These are phyloP conservation scores for Drosophila nasuta DNA, from an alignment of 1,140 invertebrate genomes.

Conservation along the genomic window DNA sequence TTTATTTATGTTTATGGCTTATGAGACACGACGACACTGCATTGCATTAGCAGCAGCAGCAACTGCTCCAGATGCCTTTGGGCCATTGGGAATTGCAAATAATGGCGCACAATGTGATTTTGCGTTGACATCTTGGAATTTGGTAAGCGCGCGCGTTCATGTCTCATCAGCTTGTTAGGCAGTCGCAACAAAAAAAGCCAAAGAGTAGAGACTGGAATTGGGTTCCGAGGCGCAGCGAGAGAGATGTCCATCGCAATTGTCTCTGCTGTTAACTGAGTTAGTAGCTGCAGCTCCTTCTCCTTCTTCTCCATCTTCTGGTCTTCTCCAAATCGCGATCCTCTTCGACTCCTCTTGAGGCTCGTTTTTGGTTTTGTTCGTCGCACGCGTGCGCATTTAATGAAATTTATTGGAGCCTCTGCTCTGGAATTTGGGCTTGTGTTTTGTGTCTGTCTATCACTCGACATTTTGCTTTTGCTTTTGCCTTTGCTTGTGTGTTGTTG, in stretches of 20 bases:
- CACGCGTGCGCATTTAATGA: slow-evolving; percentile 83
- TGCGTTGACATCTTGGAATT: slow-evolving; percentile 83
- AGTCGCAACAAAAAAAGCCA: slow-evolving; percentile 42
- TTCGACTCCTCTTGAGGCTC: not conserved
- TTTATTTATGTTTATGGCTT: slow-evolving; percentile 84
- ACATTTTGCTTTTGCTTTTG: not conserved
- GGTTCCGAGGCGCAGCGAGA: slow-evolving; percentile 40
- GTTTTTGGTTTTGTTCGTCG: slow-evolving; percentile 56
- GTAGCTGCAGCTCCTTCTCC: slow-evolving; percentile 60
- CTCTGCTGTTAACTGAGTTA: slow-evolving; percentile 77
- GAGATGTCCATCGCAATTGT: slow-evolving; percentile 79
- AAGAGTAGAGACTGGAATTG: slow-evolving; percentile 1
- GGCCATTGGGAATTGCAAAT: slow-evolving; percentile 44
- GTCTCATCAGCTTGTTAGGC: slow-evolving; percentile 84
- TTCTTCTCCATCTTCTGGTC: slow-evolving; percentile 7
- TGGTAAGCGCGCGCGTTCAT: slow-evolving; percentile 82
- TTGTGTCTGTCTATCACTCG: slow-evolving; percentile 78
- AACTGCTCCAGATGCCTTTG: slow-evolving; percentile 44
- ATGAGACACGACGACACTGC: slow-evolving; percentile 76
- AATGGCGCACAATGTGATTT: slow-evolving; percentile 84
- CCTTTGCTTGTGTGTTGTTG: not conserved
- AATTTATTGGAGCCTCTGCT: slow-evolving; percentile 81
- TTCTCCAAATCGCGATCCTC: not conserved
- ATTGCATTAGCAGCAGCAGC: slow-evolving; percentile 69
- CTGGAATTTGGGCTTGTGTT: slow-evolving; percentile 82